Conservation (phyloP, 2,888 invertebrate genomes). For the Sarcophaga rosellei region DNA sequence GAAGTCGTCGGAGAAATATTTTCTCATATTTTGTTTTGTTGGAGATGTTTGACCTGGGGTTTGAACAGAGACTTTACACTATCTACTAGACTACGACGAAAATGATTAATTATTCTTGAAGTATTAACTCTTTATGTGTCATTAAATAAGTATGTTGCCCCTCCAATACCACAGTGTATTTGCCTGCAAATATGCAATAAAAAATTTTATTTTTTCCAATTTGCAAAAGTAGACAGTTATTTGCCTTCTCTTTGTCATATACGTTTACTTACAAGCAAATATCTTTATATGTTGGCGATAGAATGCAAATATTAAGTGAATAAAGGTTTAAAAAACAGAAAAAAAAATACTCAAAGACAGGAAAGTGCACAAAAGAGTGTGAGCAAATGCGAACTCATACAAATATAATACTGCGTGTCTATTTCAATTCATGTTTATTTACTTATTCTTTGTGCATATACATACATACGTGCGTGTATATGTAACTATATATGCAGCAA, state of each 20-base stretch:
- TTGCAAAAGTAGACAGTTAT: slow-evolving; percentile 17
- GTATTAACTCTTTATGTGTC: no score
- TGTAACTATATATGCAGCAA: background rate
- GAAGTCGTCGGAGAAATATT: no score
- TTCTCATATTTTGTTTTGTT: no score
- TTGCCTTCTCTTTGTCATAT: slow-evolving; percentile 8
- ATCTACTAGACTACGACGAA: no score
- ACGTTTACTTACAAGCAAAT: background rate
- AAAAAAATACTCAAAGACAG: no score
- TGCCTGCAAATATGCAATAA: background rate
- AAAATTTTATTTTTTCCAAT: background rate
- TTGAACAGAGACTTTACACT: no score
- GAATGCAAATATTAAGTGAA: background rate
- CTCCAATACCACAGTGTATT: no score
- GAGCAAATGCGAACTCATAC: slow-evolving; percentile 2
- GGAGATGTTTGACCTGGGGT: no score
- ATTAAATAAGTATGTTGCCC: no score
- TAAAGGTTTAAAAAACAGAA: background rate
- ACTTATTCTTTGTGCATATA: slow-evolving; percentile 31
- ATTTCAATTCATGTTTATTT: slow-evolving; percentile 56
- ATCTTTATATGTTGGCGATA: background rate
- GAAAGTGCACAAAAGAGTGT: background rate
- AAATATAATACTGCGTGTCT: slow-evolving; percentile 56
- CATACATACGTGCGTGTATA: background rate
- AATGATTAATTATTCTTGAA: no score